Evolutionary conservation across 2,797 vertebrate genomes (phyloP).

Genomic region (Lagothrix lagotricha): DNA sequence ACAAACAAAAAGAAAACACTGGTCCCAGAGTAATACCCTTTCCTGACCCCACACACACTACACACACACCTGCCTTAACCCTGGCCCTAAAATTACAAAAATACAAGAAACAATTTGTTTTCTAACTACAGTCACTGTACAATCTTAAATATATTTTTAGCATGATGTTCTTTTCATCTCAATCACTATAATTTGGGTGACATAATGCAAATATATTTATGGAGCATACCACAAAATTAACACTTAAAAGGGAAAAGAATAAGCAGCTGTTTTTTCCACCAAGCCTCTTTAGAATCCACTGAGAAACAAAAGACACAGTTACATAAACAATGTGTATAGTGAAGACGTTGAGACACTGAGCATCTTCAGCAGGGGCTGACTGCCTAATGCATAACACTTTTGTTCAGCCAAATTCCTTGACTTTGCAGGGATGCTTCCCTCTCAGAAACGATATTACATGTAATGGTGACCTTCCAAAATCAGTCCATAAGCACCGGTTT

Average conservation of each 20-base stretch:
- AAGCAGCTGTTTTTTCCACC: neutral
- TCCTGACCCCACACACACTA: neutral
- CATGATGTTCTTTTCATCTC: conserved; percentile 8
- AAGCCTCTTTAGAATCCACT: neutral
- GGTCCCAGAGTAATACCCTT: neutral
- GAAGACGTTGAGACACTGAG: neutral
- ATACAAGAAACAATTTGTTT: neutral
- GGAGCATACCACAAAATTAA: conserved; percentile 44
- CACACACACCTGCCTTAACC: neutral
- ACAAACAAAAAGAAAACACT: neutral
- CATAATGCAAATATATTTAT: conserved; percentile 40
- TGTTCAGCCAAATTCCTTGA: neutral
- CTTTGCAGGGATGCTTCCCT: neutral
- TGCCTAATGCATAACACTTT: neutral
- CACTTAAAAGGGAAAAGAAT: conserved; percentile 16
- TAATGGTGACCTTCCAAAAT: neutral
- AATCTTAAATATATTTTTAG: neutral
- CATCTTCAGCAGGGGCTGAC: neutral
- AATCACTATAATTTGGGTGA: neutral
- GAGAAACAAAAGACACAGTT: neutral
- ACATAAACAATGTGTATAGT: neutral
- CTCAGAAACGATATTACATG: neutral
- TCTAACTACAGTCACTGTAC: neutral
- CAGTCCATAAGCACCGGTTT: neutral
- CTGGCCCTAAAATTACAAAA: conserved; percentile 17